Evolutionary conservation across 2,113 vertebrate species (phyloP).

Genomic region (Pavo muticus): DNA sequence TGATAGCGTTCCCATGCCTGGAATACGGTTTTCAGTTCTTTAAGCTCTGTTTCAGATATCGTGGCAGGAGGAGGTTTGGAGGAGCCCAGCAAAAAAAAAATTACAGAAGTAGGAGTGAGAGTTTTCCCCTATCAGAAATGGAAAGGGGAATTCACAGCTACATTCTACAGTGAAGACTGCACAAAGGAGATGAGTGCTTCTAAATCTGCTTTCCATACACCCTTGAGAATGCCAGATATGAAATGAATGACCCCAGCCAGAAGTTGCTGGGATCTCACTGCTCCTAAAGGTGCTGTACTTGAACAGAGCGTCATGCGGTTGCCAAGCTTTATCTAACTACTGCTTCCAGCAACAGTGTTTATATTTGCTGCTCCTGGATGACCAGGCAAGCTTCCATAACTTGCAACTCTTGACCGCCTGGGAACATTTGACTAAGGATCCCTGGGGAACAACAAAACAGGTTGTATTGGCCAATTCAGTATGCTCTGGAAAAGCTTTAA

Average conservation of each 20-base stretch:
- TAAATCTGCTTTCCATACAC: background rate
- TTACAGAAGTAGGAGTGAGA: background rate
- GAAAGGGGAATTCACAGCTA: background rate
- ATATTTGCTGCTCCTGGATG: background rate
- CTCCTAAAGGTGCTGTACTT: background rate
- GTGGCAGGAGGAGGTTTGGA: background rate
- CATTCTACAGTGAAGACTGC: background rate
- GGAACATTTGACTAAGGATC: background rate
- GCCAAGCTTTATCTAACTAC: background rate
- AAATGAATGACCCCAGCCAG: background rate
- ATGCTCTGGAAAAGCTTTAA: background rate
- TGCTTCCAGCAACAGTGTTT: background rate
- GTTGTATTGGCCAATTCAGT: accelerated
- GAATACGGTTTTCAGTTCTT: background rate
- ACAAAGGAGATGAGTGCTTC: background rate
- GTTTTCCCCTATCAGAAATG: background rate
- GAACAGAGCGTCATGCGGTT: background rate
- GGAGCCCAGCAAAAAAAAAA: background rate
- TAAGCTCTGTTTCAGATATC: background rate
- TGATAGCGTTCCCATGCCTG: background rate
- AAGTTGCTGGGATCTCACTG: background rate
- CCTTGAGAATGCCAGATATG: background rate
- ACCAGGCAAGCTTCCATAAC: background rate
- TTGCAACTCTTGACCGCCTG: background rate
- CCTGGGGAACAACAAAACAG: background rate